Conservation (phyloP, 2,888 invertebrate genomes). For the Lepidochitona cinerea region DNA sequence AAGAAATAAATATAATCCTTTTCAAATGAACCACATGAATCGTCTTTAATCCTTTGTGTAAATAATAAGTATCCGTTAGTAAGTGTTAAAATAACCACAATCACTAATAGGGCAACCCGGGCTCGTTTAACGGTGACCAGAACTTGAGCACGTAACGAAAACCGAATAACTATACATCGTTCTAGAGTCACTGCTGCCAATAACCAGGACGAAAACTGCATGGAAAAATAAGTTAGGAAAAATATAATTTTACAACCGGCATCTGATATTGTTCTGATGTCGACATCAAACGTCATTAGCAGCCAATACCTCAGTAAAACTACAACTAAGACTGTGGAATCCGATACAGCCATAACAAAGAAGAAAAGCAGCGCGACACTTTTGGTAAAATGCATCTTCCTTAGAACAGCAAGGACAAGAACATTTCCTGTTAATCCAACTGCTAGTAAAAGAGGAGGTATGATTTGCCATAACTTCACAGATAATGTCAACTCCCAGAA, state of each 20-base stretch:
- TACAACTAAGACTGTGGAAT: slow-evolving; percentile 32
- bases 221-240: slow-evolving; percentile 40
- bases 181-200: slow-evolving; percentile 39
- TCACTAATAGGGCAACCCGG: slow-evolving; percentile 16
- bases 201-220: slow-evolving; percentile 47
- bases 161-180: slow-evolving; percentile 31
- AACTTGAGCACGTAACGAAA: slow-evolving; percentile 16
- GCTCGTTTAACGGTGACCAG: slow-evolving; percentile 25
- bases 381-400: slow-evolving; percentile 27
- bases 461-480: slow-evolving; percentile 30
- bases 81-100: slow-evolving; percentile 19
- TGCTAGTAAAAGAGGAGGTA: slow-evolving; percentile 35
- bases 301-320: slow-evolving; percentile 39
- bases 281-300: slow-evolving; percentile 26
- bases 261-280: slow-evolving; percentile 28
- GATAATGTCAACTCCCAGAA: not conserved
- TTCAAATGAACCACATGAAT: slow-evolving; percentile 33
- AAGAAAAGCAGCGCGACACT: slow-evolving; percentile 39
- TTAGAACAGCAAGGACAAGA: slow-evolving; percentile 34
- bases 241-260: slow-evolving; percentile 39
- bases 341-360: slow-evolving; percentile 35
- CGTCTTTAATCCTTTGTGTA: slow-evolving; percentile 42
- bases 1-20: slow-evolving; percentile 21
- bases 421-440: slow-evolving; percentile 39
- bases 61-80: slow-evolving; percentile 33